phyloP scores from a whole-genome alignment of 2,113 vertebrate genomes.

The Nibea coibor region DNA sequence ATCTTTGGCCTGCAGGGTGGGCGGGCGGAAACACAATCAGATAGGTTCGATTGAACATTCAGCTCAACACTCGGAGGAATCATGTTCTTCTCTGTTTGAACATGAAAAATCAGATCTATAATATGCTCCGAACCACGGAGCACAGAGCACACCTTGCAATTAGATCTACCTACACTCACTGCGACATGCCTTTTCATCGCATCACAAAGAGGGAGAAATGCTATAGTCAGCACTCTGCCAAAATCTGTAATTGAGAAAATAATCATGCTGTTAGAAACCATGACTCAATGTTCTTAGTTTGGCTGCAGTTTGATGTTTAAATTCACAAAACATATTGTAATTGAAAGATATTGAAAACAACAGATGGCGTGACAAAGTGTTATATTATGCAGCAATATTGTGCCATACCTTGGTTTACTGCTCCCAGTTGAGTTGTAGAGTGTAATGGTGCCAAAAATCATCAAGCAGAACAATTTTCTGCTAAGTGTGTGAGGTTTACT shows the following conservation, averaged over 20 bases:
- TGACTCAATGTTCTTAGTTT: constrained; percentile 44
- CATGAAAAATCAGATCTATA: constrained; percentile 34
- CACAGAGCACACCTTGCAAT: constrained; percentile 6
- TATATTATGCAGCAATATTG: constrained; percentile 58
- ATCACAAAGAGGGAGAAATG: constrained; percentile 27
- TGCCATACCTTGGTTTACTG: constrained; percentile 59
- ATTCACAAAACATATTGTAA: constrained; percentile 58
- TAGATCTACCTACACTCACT: constrained; percentile 15
- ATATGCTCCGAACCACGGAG: constrained; percentile 23
- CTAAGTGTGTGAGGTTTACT: constrained; percentile 18
- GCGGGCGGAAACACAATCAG: constrained; percentile 64
- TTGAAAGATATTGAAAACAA: constrained; percentile 60
- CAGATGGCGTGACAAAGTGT: constrained; percentile 67
- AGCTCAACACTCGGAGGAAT: constrained; percentile 11
- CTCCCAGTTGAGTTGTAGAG: constrained; percentile 46
- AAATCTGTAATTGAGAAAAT: constrained; percentile 37
- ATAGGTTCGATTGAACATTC: constrained; percentile 40
- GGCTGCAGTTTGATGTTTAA: constrained; percentile 47
- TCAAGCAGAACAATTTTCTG: constrained; percentile 41
- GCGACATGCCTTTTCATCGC: constrained; percentile 17
- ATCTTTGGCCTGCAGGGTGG: constrained; percentile 55
- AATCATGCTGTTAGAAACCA: constrained; percentile 35
- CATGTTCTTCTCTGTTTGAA: constrained; percentile 38
- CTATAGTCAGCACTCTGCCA: constrained; percentile 23
- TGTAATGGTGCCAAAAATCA: constrained; percentile 48